phyloP scores from a whole-genome alignment of 2,888 invertebrate species.

The Callinectes sapidus region DNA sequence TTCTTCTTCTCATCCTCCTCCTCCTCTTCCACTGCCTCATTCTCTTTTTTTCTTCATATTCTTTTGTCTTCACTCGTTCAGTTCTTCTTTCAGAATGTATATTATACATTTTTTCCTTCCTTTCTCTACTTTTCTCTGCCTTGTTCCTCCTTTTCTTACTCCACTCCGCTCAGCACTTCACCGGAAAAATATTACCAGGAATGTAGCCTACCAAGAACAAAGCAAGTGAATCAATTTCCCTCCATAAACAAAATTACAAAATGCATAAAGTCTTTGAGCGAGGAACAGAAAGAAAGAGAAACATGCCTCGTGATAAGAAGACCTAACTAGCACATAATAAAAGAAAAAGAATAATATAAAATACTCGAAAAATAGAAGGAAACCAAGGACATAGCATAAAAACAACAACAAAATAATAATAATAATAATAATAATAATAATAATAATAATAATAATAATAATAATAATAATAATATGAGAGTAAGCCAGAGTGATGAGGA shows the following conservation, averaged over 20 bases:
- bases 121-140: background rate
- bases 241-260: background rate
- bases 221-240: background rate
- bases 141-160: background rate
- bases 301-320: background rate
- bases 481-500: background rate
- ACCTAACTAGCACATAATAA: background rate
- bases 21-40: background rate
- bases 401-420: too few species aligned
- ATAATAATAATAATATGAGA: background rate
- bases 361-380: too few species aligned
- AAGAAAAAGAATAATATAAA: too few species aligned
- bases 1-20: background rate
- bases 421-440: too few species aligned
- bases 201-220: background rate
- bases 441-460: too few species aligned
- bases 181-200: background rate
- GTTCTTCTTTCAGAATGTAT: background rate
- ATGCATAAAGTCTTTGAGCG: background rate
- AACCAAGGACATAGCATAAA: too few species aligned
- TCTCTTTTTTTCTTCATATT: background rate
- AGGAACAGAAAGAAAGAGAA: background rate
- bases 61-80: background rate
- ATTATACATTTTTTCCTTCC: background rate
- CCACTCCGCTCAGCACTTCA: background rate